Conservation (phyloP, 2,113 vertebrate species). For the Periophthalmodon schlosseri region DNA sequence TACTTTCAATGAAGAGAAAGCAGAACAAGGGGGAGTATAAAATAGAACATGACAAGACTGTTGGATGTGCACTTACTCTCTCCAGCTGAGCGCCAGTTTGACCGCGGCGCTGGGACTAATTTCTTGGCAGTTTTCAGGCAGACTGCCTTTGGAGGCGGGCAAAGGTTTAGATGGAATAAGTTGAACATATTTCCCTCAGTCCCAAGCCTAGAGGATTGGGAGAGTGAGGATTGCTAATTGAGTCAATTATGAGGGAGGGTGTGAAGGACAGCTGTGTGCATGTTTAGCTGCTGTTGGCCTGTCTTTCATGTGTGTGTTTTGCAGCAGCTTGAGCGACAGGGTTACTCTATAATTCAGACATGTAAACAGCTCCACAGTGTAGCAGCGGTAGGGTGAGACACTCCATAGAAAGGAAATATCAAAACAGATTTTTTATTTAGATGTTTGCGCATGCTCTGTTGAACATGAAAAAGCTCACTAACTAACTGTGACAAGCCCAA, state of each 20-base stretch:
- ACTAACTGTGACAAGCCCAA: no score
- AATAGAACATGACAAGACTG: slow-evolving; percentile 71
- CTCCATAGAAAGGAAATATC: no score
- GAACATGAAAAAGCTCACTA: neutral
- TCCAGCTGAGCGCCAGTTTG: slow-evolving; percentile 65
- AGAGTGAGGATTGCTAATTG: slow-evolving; percentile 59
- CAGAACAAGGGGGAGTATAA: slow-evolving; percentile 41
- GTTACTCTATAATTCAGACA: neutral
- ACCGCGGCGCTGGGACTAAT: slow-evolving; percentile 72
- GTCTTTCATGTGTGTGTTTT: slow-evolving; percentile 12
- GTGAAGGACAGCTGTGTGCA: slow-evolving; percentile 51
- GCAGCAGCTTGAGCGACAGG: neutral
- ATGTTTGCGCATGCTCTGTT: neutral
- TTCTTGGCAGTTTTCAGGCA: slow-evolving; percentile 65
- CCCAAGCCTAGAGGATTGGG: slow-evolving; percentile 49
- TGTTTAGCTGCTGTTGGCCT: slow-evolving; percentile 37
- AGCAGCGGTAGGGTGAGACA: neutral
- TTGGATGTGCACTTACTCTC: slow-evolving; percentile 69
- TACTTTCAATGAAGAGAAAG: slow-evolving; percentile 48
- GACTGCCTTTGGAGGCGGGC: slow-evolving; percentile 65
- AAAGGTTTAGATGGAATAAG: slow-evolving; percentile 64
- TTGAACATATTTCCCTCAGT: slow-evolving; percentile 62
- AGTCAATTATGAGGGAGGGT: slow-evolving; percentile 55
- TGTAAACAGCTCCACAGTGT: neutral
- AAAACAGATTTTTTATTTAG: no score